Percentiles rank a stretch among this genome's conserved stretches.
Evolutionary conservation across 2,113 vertebrate species (phyloP).

Genomic region (Gallinago media): DNA sequence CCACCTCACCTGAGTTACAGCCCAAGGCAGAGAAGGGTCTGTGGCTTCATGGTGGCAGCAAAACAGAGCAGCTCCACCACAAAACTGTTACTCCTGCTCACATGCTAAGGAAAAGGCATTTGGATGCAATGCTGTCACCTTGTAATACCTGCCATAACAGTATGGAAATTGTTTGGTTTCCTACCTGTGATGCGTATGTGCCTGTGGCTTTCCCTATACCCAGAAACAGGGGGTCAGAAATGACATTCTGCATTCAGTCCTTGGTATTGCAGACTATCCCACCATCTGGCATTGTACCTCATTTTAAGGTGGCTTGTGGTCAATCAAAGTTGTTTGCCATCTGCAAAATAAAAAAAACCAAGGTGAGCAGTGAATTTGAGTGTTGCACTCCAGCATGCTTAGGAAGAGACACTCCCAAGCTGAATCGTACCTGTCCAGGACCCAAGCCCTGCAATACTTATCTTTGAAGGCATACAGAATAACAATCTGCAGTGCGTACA

Average conservation of each 20-base stretch:
- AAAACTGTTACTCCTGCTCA: neutral
- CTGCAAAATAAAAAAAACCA: neutral
- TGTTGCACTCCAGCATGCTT: neutral
- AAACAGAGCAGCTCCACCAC: neutral
- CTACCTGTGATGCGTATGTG: neutral
- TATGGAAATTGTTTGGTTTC: neutral
- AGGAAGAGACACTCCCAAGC: neutral
- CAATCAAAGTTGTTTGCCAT: neutral
- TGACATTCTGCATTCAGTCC: neutral
- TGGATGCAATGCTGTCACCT: neutral
- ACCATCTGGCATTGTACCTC: neutral
- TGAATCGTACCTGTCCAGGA: neutral
- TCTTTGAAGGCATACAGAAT: neutral
- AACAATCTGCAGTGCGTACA: neutral
- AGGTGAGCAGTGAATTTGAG: neutral
- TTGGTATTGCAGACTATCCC: neutral
- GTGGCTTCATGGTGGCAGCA: neutral
- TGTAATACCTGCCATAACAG: neutral
- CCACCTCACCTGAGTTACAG: neutral
- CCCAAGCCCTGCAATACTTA: neutral
- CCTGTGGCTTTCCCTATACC: neutral
- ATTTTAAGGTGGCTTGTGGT: neutral
- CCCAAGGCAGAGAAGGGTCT: neutral
- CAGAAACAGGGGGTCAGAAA: neutral
- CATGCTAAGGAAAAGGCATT: fast-evolving